Evolutionary conservation across 2,797 vertebrate species (phyloP).

Genomic region (Valencia hispanica): DNA sequence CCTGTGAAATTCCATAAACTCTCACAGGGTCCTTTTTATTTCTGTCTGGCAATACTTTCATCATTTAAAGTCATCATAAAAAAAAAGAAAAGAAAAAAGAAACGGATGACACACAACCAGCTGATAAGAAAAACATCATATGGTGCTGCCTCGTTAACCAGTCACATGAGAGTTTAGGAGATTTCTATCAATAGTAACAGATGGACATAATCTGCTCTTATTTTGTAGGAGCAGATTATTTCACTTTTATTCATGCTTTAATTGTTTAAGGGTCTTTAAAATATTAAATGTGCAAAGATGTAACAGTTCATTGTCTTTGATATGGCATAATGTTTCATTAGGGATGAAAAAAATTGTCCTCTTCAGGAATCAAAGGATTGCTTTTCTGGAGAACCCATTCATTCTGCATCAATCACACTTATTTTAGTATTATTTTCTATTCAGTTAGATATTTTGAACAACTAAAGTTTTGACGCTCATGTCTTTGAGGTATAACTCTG

Average conservation of each 20-base stretch:
- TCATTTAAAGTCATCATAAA: slow-evolving; percentile 48
- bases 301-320: background rate
- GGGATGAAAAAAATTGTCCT: background rate
- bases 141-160: slow-evolving; percentile 31
- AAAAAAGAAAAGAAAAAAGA: slow-evolving; percentile 35
- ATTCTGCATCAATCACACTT: background rate
- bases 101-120: slow-evolving; percentile 54
- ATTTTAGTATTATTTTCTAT: background rate
- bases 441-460: background rate
- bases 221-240: background rate
- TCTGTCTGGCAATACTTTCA: slow-evolving; percentile 58
- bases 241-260: background rate
- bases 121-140: slow-evolving; percentile 72
- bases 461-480: background rate
- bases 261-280: background rate
- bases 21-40: slow-evolving; percentile 48
- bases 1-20: slow-evolving; percentile 63
- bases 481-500: background rate
- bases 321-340: background rate
- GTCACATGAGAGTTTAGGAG: slow-evolving; percentile 44
- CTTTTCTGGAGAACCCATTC: background rate
- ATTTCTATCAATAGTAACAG: background rate
- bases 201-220: background rate
- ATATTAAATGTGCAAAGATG: background rate
- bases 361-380: background rate